Evolutionary conservation across 2,888 invertebrate species (phyloP).

Genomic region (Chymomyza amoena): DNA sequence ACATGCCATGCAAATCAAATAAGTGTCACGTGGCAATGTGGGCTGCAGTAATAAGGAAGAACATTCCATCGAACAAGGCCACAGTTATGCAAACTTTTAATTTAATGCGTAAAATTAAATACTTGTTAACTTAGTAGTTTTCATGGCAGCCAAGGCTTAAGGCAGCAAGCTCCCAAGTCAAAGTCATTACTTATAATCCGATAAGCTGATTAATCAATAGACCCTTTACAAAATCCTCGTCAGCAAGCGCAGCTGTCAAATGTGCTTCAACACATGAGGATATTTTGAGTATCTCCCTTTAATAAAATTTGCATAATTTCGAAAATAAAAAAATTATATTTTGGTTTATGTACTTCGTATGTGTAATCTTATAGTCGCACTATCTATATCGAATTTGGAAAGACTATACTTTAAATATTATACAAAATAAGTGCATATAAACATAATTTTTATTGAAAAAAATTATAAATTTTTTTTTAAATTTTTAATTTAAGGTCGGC

Average conservation of each 20-base stretch:
- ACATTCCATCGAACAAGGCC: background rate
- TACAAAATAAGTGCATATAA: too few relatives aligned
- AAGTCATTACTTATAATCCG: background rate
- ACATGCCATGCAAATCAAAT: background rate
- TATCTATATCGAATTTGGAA: too few relatives aligned
- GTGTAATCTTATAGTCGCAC: too few relatives aligned
- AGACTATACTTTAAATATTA: too few relatives aligned
- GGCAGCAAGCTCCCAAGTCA: background rate
- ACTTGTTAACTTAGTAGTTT: background rate
- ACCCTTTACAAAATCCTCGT: background rate
- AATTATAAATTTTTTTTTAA: too few relatives aligned
- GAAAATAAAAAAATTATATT: too few relatives aligned
- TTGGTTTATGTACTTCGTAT: too few relatives aligned
- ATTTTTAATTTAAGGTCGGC: too few relatives aligned
- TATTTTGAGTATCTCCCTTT: too few relatives aligned
- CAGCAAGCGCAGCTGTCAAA: background rate
- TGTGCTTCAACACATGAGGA: too few relatives aligned
- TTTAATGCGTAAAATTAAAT: constrained; percentile 1
- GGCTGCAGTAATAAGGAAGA: background rate
- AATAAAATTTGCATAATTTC: too few relatives aligned
- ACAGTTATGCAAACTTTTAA: background rate
- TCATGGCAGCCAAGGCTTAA: constrained; percentile 27
- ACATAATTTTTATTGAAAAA: too few relatives aligned
- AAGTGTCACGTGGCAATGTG: background rate
- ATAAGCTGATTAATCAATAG: background rate